Conservation (phyloP, 1,140 invertebrate genomes). For the Lasioglossum baleicum region DNA sequence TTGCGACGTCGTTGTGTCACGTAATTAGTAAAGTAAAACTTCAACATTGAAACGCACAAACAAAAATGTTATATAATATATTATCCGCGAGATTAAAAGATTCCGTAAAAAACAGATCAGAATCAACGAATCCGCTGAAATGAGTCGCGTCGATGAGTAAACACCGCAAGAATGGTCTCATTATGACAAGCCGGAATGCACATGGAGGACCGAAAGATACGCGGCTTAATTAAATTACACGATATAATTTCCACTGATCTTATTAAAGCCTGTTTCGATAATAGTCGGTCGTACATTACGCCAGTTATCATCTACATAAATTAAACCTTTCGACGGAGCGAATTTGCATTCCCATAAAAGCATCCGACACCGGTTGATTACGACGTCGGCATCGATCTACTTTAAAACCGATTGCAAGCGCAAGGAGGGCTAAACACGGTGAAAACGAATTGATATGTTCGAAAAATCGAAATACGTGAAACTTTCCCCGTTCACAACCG, state of each 20-base stretch:
- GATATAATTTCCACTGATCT: constrained; percentile 25
- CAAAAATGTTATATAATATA: too few relatives aligned
- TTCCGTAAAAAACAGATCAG: not conserved
- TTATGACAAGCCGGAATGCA: constrained; percentile 3
- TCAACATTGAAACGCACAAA: too few relatives aligned
- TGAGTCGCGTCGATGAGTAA: constrained; percentile 1
- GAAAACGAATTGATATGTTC: not conserved
- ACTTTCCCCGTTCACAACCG: too few relatives aligned
- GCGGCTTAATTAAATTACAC: constrained; percentile 30
- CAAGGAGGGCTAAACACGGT: not conserved
- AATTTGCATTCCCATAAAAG: constrained; percentile 28
- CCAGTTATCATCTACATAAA: constrained; percentile 28
- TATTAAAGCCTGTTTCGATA: constrained; percentile 24
- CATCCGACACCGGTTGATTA: constrained; percentile 8
- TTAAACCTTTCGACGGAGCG: constrained; percentile 7
- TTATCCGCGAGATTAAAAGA: too few relatives aligned
- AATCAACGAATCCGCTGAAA: not conserved
- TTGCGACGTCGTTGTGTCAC: too few relatives aligned
- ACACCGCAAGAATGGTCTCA: not conserved
- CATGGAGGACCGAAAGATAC: not conserved
- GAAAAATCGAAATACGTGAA: not conserved
- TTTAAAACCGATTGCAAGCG: not conserved
- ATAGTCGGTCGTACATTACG: constrained; percentile 18
- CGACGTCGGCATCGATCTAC: not conserved
- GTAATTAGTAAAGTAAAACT: too few relatives aligned